Evolutionary conservation across 2,888 invertebrate species (phyloP), one percentile per base, ranked within the genome.

Genomic region (Acanthosepion lycidas): DNA sequence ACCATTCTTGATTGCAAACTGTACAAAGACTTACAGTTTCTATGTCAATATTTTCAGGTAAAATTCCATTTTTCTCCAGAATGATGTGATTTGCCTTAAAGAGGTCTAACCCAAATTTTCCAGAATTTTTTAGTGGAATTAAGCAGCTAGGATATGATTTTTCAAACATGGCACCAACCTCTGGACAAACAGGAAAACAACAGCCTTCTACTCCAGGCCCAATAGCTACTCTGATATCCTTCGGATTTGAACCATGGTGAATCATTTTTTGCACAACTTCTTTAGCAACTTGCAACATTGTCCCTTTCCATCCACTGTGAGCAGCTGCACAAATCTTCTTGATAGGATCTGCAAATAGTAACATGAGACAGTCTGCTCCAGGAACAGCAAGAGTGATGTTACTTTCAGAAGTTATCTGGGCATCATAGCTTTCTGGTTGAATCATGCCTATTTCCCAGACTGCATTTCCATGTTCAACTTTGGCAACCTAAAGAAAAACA

Each of bases 281-380:
- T 93, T 94, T 92, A 6, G 95, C 95, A 9, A 96, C 95, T 15
- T 95, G 94, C 94, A 95, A 92, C 9, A 95, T 94, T 0, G 96
- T 96, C 6, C 96, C 96, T 51, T 95, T 94, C 96, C 96, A 96
- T 0, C 96, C 96, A 3, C 96, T 95, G 93, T 96, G 96, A 18
- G 95, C 95, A 0, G 96, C 96, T 18, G 96, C 96, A 95, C 95
- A 96, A 15, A 95, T 95, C 93, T 94, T 95, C 94, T 94, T 95
- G 18, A 95, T 94, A 15, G 96, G 96, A 94, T 96, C 96, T 23
- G 96, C 96, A 95, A 96, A 95, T 26, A 96, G 48, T 49, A 96
- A 95, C 33, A 95, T 95, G 15, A 95, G 93, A 94, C 96, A 96
- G 94, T 96, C 96, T 28, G 96, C 96, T 20, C 96, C 96, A 18